Evolutionary conservation across 64 coral and sea anemone genomes (phyloP).

Genomic region (Acropora tenuis): DNA sequence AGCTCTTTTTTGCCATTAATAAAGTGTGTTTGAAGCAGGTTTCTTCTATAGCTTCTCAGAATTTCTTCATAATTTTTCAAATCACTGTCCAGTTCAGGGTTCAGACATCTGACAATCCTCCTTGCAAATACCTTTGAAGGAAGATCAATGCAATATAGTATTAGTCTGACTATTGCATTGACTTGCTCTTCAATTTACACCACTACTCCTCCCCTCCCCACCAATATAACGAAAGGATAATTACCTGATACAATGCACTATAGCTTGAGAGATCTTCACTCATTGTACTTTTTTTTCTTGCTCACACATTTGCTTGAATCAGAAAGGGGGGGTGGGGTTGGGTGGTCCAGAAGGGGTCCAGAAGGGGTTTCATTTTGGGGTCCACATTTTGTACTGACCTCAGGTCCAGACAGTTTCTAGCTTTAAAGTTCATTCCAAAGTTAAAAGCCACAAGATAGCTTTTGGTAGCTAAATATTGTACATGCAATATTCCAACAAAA

Average conservation of each 20-base stretch:
- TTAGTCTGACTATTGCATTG: not conserved
- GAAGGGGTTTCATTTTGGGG: too few relatives aligned
- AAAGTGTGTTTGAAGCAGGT: constrained; percentile 26
- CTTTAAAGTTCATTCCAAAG: not conserved
- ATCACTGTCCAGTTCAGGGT: constrained; percentile 15
- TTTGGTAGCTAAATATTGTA: not conserved
- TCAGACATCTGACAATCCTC: not conserved
- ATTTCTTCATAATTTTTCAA: constrained; percentile 47
- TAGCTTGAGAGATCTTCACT: too few relatives aligned
- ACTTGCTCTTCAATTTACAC: not conserved
- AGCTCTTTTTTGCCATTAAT: constrained; percentile 42
- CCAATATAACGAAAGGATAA: too few relatives aligned
- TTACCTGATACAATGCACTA: too few relatives aligned
- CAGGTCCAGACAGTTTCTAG: not conserved
- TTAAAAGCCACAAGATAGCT: not conserved
- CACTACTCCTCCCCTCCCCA: not conserved
- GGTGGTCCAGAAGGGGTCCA: too few relatives aligned
- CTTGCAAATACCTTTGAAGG: not conserved
- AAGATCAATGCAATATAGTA: not conserved
- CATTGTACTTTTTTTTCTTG: too few relatives aligned
- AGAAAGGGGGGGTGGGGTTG: too few relatives aligned
- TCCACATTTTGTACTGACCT: too few relatives aligned
- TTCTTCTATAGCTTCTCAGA: constrained; percentile 12
- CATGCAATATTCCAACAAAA: not conserved
- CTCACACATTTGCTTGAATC: too few relatives aligned